Conservation (phyloP, 2,888 invertebrate genomes). For the Melanchra persicariae region DNA sequence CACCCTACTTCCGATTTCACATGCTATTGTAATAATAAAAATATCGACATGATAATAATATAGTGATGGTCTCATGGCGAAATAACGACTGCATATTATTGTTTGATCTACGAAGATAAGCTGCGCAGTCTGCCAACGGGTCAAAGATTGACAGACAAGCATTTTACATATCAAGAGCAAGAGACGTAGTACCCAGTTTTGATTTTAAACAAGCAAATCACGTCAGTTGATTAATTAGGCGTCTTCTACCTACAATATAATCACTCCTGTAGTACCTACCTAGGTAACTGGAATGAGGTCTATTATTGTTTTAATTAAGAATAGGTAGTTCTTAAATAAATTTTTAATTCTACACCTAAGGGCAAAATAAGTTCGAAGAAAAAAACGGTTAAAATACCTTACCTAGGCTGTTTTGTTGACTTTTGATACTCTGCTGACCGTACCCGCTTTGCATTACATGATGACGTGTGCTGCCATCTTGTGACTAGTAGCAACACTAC, state of each 20-base stretch:
- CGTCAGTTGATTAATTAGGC: not conserved
- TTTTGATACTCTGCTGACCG: not conserved
- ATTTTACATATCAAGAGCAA: not conserved
- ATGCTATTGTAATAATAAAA: conserved; percentile 23
- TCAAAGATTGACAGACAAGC: too few species aligned
- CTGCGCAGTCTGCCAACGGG: too few species aligned
- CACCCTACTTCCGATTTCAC: conserved; percentile 47
- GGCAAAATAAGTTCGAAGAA: not conserved
- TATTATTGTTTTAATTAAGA: too few species aligned
- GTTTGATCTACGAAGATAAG: not conserved
- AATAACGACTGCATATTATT: conserved; percentile 5
- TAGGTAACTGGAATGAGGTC: too few species aligned
- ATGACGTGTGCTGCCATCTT: conserved; percentile 56
- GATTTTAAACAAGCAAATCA: not conserved
- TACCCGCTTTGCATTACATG: not conserved
- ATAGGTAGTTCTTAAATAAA: too few species aligned
- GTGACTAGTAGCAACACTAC: conserved; percentile 34
- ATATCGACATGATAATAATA: conserved; percentile 1
- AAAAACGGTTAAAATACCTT: too few species aligned
- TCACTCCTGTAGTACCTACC: too few species aligned
- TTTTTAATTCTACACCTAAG: too few species aligned
- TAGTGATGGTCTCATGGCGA: not conserved
- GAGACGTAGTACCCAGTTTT: too few species aligned
- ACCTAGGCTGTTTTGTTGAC: not conserved
- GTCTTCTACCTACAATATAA: too few species aligned